Evolutionary conservation across 2,797 vertebrate genomes (phyloP).

Genomic region (Bucorvus abyssinicus): DNA sequence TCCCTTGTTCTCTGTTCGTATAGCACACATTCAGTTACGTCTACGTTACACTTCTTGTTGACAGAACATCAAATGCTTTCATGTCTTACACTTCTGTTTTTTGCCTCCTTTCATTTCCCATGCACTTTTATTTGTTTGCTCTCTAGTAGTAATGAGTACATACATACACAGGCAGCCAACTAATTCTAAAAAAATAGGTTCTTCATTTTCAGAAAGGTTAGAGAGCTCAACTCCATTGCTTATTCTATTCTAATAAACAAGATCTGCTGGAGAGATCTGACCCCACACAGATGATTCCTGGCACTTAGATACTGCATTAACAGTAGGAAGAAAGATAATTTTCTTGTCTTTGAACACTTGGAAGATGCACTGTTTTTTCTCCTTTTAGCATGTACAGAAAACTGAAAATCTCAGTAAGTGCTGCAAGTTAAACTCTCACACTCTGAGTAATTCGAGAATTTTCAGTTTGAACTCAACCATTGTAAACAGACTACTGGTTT

Average conservation of each 20-base stretch:
- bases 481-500: not conserved
- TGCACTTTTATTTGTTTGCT: not conserved
- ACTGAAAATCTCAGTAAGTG: not conserved
- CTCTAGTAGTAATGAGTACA: not conserved
- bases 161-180: not conserved
- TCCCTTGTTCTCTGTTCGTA: not conserved
- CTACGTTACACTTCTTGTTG: rapidly evolving
- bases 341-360: not conserved
- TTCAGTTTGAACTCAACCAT: not conserved
- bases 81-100: not conserved
- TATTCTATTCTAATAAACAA: not conserved
- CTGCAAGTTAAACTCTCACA: not conserved
- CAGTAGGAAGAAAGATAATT: not conserved
- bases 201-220: not conserved
- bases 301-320: not conserved
- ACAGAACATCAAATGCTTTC: not conserved
- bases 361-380: not conserved
- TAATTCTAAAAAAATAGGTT: not conserved
- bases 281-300: not conserved
- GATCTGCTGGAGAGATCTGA: not conserved
- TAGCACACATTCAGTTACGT: not conserved
- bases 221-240: not conserved
- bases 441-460: not conserved
- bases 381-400: not conserved
- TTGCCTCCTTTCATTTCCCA: not conserved